Evolutionary conservation across 2,888 invertebrate species (phyloP).

Genomic region (Pristionchus mayeri): DNA sequence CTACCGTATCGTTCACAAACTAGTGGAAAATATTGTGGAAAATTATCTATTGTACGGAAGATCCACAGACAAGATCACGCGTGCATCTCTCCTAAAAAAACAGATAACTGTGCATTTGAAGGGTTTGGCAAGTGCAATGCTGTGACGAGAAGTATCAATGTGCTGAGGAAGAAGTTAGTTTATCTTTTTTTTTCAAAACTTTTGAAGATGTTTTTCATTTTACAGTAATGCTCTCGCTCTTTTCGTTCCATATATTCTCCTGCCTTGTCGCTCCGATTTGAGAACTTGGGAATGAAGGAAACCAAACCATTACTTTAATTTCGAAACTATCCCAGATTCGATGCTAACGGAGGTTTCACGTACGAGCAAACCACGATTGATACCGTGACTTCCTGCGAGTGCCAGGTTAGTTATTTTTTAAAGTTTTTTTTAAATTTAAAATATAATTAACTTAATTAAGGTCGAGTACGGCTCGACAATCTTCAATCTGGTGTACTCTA

Average conservation of each 20-base stretch:
- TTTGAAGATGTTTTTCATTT: background rate
- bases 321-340: background rate
- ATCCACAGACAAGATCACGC: too few species aligned
- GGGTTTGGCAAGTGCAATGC: constrained; percentile 32
- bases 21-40: too few species aligned
- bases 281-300: too few species aligned
- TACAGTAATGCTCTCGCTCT: too few species aligned
- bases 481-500: constrained; percentile 20
- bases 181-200: background rate
- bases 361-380: constrained; percentile 39
- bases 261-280: too few species aligned
- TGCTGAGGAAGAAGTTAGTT: constrained; percentile 33
- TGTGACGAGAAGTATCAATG: constrained; percentile 9
- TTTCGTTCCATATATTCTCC: too few species aligned
- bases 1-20: too few species aligned
- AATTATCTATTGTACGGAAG: too few species aligned
- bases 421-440: background rate
- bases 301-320: too few species aligned
- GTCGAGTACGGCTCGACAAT: constrained; percentile 24
- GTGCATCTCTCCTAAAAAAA: too few species aligned
- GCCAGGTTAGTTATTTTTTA: constrained; percentile 7
- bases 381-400: constrained; percentile 29
- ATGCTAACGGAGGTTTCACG: background rate
- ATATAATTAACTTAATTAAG: background rate
- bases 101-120: background rate